phyloP scores from a whole-genome alignment of 2,113 vertebrate species.

The Prolemur simus region DNA sequence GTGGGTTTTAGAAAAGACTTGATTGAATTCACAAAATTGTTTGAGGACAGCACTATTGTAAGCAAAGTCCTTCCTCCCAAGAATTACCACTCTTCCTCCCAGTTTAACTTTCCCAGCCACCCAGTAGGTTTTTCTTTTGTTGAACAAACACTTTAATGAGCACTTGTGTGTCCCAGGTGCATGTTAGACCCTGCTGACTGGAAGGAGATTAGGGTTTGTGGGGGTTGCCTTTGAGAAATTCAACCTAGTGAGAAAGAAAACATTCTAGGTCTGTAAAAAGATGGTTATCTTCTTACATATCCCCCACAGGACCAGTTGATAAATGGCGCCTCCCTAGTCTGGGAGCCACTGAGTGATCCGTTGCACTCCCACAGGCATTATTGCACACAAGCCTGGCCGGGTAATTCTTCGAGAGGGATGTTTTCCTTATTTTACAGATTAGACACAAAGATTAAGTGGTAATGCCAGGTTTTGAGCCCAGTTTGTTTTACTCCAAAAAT shows the following conservation, averaged over 20 bases:
- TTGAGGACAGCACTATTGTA: not conserved
- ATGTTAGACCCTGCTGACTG: not conserved
- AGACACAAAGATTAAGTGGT: not conserved
- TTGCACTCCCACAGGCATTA: not conserved
- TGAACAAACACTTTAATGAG: not conserved
- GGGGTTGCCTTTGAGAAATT: not conserved
- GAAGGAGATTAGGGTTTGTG: not conserved
- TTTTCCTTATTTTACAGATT: not conserved
- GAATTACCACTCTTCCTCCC: not conserved
- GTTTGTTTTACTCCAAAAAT: not conserved
- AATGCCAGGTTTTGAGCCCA: not conserved
- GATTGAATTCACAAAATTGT: not conserved
- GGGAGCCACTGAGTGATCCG: not conserved
- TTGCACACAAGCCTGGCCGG: not conserved
- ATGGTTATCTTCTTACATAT: not conserved
- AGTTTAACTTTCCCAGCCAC: not conserved
- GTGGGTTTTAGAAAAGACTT: slow-evolving; percentile 24
- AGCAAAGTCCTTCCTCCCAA: not conserved
- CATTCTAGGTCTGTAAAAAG: not conserved
- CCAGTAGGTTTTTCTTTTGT: not conserved
- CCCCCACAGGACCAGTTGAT: not conserved
- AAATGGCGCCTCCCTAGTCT: not conserved
- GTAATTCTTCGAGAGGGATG: not conserved
- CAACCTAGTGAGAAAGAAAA: not conserved
- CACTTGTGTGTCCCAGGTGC: not conserved